phyloP scores from a whole-genome alignment of 2,797 vertebrate species.

The Rhinichthys osculus region DNA sequence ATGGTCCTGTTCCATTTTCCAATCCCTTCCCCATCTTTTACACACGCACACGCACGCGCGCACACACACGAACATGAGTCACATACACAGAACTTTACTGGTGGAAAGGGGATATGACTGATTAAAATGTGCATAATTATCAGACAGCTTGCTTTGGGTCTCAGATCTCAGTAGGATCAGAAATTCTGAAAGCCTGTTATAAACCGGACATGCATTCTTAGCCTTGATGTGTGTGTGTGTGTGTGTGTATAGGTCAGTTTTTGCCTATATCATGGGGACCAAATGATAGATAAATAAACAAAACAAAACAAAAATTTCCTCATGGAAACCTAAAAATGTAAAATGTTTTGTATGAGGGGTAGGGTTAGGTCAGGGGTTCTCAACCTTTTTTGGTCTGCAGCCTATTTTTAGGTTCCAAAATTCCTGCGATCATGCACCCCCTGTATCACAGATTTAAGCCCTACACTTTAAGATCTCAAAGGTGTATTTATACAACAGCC shows the following conservation, averaged over 20 bases:
- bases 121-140: conserved; percentile 84
- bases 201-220: conserved; percentile 21
- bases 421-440: background rate
- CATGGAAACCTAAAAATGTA: background rate
- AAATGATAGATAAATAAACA: background rate
- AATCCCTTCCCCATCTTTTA: conserved; percentile 48
- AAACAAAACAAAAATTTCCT: background rate
- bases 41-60: background rate
- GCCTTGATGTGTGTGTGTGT: background rate
- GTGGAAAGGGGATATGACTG: conserved; percentile 71
- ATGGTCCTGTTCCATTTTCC: conserved; percentile 41
- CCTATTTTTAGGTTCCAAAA: background rate
- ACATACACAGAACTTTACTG: conserved; percentile 32
- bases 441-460: background rate
- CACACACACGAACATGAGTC: background rate
- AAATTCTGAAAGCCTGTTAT: conserved; percentile 14
- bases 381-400: background rate
- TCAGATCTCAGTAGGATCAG: conserved; percentile 69
- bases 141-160: conserved; percentile 72
- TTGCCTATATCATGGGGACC: background rate
- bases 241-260: background rate
- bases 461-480: background rate
- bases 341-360: background rate
- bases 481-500: background rate
- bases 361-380: background rate